Evolutionary conservation across 2,888 invertebrate species (phyloP).

Genomic region (Lacanobia wlatinum): DNA sequence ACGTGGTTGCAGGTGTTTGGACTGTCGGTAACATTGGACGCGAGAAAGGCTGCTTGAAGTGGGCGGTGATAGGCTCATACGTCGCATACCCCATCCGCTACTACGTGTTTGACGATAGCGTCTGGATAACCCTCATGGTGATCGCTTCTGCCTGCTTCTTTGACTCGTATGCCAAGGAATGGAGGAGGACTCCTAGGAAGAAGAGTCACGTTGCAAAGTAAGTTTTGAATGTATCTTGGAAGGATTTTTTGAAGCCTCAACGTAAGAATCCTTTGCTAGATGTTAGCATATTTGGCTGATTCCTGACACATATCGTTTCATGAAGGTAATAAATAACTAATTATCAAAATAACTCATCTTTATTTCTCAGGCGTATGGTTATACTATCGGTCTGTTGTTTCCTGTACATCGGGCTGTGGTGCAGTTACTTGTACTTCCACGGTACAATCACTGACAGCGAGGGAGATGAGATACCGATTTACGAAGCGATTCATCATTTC

Average conservation of each 20-base stretch:
- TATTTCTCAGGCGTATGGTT: constrained; percentile 89
- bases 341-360: not conserved
- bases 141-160: constrained; percentile 93
- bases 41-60: constrained; percentile 93
- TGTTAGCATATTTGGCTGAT: not conserved
- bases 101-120: constrained; percentile 93
- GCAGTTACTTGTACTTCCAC: constrained; percentile 96
- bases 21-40: constrained; percentile 97
- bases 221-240: constrained; percentile 43
- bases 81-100: constrained; percentile 92
- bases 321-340: not conserved
- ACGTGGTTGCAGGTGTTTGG: constrained; percentile 94
- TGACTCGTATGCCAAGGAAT: constrained; percentile 94
- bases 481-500: constrained; percentile 97
- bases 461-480: constrained; percentile 96
- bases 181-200: constrained; percentile 92
- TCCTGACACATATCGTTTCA: not conserved
- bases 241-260: not conserved
- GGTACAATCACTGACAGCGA: constrained; percentile 95
- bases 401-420: constrained; percentile 94
- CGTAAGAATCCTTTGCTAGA: not conserved
- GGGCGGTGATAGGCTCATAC: constrained; percentile 93
- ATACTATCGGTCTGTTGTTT: constrained; percentile 91
- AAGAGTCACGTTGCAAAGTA: constrained; percentile 78
- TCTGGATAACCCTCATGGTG: constrained; percentile 93